These are phyloP conservation scores for Paragorgia papillata DNA, from an alignment of 92 coral and sea anemone species.

Conservation along the genomic window DNA sequence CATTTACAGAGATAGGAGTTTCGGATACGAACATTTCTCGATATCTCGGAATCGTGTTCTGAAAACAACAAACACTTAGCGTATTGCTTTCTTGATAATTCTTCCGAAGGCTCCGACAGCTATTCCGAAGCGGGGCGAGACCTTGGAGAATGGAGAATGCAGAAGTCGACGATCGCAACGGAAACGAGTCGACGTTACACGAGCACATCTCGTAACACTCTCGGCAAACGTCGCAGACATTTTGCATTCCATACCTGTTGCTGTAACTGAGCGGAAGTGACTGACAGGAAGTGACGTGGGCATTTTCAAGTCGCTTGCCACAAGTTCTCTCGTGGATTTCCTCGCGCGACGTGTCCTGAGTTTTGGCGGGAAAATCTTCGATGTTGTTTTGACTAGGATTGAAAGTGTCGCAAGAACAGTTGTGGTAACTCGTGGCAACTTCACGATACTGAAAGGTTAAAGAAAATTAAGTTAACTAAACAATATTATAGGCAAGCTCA, in stretches of 20 bases:
- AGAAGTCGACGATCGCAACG: slow-evolving; percentile 4
- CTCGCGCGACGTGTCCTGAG: neutral
- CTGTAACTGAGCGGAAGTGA: slow-evolving; percentile 23
- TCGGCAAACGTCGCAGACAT: slow-evolving; percentile 34
- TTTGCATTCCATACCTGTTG: neutral
- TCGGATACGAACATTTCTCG: neutral
- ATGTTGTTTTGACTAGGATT: neutral
- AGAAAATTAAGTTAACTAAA: neutral
- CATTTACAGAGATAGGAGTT: neutral
- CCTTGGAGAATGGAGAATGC: neutral
- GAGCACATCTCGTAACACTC: slow-evolving; percentile 28
- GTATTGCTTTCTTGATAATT: slow-evolving; percentile 24
- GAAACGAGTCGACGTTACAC: slow-evolving; percentile 21
- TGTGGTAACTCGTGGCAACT: slow-evolving; percentile 67
- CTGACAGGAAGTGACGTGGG: slow-evolving; percentile 29
- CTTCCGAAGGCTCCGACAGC: slow-evolving; percentile 22
- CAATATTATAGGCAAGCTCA: too few relatives aligned
- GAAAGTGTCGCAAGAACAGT: slow-evolving; percentile 63
- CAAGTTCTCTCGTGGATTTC: neutral
- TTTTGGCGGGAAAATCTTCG: slow-evolving; percentile 8
- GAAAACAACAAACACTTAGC: slow-evolving; percentile 30
- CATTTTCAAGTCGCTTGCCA: neutral
- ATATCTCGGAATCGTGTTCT: neutral
- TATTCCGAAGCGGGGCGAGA: slow-evolving; percentile 22
- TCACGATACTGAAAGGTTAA: slow-evolving; percentile 59